Evolutionary conservation across 2,888 invertebrate genomes (phyloP).

Genomic region (Gymnosoma rotundatum): DNA sequence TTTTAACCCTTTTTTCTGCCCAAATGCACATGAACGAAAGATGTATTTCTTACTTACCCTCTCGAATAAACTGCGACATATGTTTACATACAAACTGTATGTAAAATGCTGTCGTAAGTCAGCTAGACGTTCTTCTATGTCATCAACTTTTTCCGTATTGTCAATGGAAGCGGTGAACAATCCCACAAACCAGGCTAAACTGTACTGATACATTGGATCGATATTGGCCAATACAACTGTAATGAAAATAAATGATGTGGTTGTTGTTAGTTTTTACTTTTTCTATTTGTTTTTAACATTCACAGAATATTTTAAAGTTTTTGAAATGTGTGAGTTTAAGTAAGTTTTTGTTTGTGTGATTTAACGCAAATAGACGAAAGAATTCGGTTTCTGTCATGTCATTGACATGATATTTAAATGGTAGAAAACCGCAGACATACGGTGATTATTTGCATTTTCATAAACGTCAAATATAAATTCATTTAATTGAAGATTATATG

Average conservation of each 20-base stretch:
- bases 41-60: slow-evolving; percentile 84
- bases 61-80: slow-evolving; percentile 96
- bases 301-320: slow-evolving; percentile 4
- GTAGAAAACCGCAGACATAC: slow-evolving; percentile 43
- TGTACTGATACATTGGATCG: slow-evolving; percentile 99
- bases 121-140: slow-evolving; percentile 87
- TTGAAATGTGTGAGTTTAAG: neutral
- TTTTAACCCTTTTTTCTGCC: neutral
- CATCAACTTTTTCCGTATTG: slow-evolving; percentile 92
- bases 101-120: slow-evolving; percentile 93
- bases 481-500: too few relatives aligned
- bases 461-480: too few relatives aligned
- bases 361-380: neutral
- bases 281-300: slow-evolving; percentile 6
- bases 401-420: slow-evolving; percentile 47
- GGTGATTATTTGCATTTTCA: neutral
- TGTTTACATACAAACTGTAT: slow-evolving; percentile 93
- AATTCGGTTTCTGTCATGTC: slow-evolving; percentile 19
- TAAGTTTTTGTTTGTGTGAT: slow-evolving; percentile 8
- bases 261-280: slow-evolving; percentile 48
- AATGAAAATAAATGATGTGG: slow-evolving; percentile 57
- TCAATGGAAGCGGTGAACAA: slow-evolving; percentile 93
- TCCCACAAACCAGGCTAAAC: slow-evolving; percentile 95
- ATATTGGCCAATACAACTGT: slow-evolving; percentile 92
- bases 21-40: neutral